A percentile compares a stretch with the other conserved stretches of the same genome.
Evolutionary conservation across 2,797 vertebrate genomes (phyloP).

Genomic region (Microhierax caerulescens): DNA sequence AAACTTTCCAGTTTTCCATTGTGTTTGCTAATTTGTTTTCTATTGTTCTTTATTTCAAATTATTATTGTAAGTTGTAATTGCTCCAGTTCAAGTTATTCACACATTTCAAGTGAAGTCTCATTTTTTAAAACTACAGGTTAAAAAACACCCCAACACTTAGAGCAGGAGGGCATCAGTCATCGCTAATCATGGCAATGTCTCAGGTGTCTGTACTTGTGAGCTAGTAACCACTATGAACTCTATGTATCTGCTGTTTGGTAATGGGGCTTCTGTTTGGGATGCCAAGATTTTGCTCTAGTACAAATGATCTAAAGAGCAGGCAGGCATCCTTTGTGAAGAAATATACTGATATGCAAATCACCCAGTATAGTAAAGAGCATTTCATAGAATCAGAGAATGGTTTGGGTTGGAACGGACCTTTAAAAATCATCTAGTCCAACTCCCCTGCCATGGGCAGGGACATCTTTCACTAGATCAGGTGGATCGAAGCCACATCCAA

Average conservation of each 20-base stretch:
- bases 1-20: background rate
- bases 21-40: background rate
- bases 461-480: background rate
- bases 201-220: background rate
- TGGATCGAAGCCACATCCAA: accelerated
- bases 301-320: background rate
- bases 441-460: background rate
- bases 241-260: background rate
- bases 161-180: background rate
- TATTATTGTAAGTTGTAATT: background rate
- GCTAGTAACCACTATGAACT: background rate
- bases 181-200: background rate
- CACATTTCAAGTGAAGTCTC: background rate
- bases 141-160: background rate
- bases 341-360: background rate
- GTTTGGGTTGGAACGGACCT: background rate
- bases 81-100: background rate
- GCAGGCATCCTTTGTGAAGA: background rate
- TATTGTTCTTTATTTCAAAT: background rate
- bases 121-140: background rate
- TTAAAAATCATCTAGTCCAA: background rate
- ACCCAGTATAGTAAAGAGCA: background rate
- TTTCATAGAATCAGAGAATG: background rate
- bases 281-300: background rate
- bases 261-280: background rate